Evolutionary conservation across 2,888 invertebrate genomes (phyloP), one percentile per base, ranked within the genome.

Genomic region (Emmelina monodactyla): DNA sequence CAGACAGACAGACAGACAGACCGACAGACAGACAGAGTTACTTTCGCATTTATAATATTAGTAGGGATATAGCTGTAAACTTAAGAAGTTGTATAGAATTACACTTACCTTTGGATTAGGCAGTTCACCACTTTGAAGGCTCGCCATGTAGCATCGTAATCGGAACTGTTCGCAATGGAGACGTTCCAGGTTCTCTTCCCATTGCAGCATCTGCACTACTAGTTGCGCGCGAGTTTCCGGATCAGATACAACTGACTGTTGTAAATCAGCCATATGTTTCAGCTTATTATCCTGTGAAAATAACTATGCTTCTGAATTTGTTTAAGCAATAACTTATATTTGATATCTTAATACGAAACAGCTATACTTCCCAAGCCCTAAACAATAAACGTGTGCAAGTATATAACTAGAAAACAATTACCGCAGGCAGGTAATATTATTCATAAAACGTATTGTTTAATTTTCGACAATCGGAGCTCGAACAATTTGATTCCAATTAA

Each of bases 181-280:
- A 47, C 96, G 85, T 67, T 97, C 97, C 50, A 97, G 83, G 70
- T 97, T 97, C 69, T 97, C 97, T 58, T 97, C 97, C 94, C 96
- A 97, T 64, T 94, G 93, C 41, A 92, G 83, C 65, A 97, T 94
- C 82, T 97, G 97, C 55, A 90, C 89, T 54, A 89, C 91, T 46
- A 97, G 89, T 71, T 96, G 95, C 57, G 92, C 92, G 39, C 94
- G 88, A 41, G 92, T 92, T 55, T 94, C 94, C 32, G 91, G 88
- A 68, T 97, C 97, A 33, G 92, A 89, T 16, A 96, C 94, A 36
- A 97, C 96, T n/a, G 94, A 93, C 73, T 96, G 89, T 72, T 97
- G 97, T 55, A 97, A 83, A 69, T 97, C 97, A n/a, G 97, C 96
- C 97, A 97, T 97, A 64, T 97, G 96, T 67, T 94, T 94, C 78